These are phyloP conservation scores for Cremastinae sp. DNA, from an alignment of 2,888 invertebrate genomes.

Conservation along the genomic window DNA sequence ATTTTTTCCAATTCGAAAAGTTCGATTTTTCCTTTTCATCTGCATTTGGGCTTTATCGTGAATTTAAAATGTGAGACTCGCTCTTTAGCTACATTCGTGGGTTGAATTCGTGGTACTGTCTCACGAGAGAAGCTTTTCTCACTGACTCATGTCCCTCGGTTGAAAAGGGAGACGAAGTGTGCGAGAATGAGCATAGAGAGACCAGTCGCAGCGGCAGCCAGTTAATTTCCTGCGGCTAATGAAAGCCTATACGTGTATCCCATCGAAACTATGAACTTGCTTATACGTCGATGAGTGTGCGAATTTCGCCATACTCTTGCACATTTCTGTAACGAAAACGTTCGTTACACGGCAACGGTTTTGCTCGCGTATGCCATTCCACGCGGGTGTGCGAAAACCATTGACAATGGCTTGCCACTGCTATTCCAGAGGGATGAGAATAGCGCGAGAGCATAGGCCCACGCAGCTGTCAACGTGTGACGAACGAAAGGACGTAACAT, in stretches of 20 bases:
- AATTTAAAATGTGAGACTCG: background rate
- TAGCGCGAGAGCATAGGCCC: constrained; percentile 6
- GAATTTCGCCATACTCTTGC: background rate
- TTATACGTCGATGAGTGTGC: constrained; percentile 20
- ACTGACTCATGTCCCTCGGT: constrained; percentile 23
- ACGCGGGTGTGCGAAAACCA: constrained; percentile 41
- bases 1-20: background rate
- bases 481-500: constrained; percentile 9
- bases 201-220: constrained; percentile 66
- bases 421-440: constrained; percentile 27
- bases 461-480: background rate
- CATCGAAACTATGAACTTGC: constrained; percentile 52
- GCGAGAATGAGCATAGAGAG: constrained; percentile 42
- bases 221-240: constrained; percentile 79
- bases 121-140: constrained; percentile 32
- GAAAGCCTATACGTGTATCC: constrained; percentile 69
- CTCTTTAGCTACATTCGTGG: constrained; percentile 22
- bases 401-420: constrained; percentile 49
- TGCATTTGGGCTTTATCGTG: background rate
- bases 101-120: constrained; percentile 12
- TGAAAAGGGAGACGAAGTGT: constrained; percentile 20
- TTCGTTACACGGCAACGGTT: constrained; percentile 47
- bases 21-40: background rate
- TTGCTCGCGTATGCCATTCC: constrained; percentile 19
- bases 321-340: constrained; percentile 27